Percentiles rank a stretch among this genome's conserved stretches.
phyloP scores from a whole-genome alignment of 1,140 invertebrate genomes.

The Drosophila miranda region DNA sequence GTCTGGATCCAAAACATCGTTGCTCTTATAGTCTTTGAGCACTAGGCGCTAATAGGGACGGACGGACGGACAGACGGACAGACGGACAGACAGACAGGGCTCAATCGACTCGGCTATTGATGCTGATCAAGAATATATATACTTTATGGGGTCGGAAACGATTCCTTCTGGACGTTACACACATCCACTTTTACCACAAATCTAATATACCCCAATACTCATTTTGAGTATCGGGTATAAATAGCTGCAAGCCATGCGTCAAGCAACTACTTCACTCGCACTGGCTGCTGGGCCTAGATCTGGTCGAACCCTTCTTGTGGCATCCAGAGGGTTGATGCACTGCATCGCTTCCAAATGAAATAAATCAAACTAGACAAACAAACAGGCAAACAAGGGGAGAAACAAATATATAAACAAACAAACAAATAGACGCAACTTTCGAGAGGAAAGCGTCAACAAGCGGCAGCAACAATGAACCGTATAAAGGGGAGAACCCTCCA shows the following conservation, averaged over 20 bases:
- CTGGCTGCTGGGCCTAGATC: not conserved
- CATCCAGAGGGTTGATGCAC: constrained; percentile 10
- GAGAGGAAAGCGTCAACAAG: constrained; percentile 1
- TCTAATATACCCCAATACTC: too few species aligned
- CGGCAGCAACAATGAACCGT: constrained; percentile 43
- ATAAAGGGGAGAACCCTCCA: constrained; percentile 37
- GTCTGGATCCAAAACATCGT: too few species aligned
- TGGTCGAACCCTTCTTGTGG: constrained; percentile 19
- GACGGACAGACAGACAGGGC: too few species aligned
- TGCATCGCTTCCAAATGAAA: constrained; percentile 79
- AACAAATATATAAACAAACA: constrained; percentile 5
- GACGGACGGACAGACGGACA: too few species aligned
- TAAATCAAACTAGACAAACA: constrained; percentile 79
- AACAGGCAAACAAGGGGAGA: constrained; percentile 57
- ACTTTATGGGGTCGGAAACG: too few species aligned
- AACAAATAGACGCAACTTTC: constrained; percentile 23
- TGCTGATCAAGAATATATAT: too few species aligned
- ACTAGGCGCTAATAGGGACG: too few species aligned
- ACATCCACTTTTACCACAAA: too few species aligned
- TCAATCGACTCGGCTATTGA: too few species aligned
- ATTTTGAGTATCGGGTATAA: too few species aligned
- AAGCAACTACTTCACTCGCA: constrained; percentile 18
- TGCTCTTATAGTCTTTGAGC: too few species aligned
- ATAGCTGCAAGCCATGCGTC: constrained; percentile 65
- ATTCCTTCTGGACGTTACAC: too few species aligned